Evolutionary conservation across 92 coral and sea anemone genomes (phyloP), one percentile per base, ranked within the genome.

Genomic region (Paramuricea clavata): DNA sequence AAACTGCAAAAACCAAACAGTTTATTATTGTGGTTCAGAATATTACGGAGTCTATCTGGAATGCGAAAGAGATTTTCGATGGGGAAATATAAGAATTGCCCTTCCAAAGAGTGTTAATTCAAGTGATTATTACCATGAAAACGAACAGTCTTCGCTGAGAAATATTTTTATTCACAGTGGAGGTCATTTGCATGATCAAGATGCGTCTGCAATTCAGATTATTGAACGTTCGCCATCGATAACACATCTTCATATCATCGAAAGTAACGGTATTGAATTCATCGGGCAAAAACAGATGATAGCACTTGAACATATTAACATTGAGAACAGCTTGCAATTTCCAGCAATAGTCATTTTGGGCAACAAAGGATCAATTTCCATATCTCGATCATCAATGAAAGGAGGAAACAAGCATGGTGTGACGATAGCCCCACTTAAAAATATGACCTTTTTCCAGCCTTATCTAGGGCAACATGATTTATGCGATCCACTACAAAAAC

Each of bases 61-160:
- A 21, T 76, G 82, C 19, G 57, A 26, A 27, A 8, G 0, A 3
- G 22, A 32, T 5, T 16, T 33, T 22, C 5, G 47, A 12, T 76
- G 82, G 82, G 82, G 82, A 26, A 54, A 54, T 32, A 54, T 76
- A 49, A 34, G 82, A 2, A 76, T 76, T 27, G 15, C 22, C 31
- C 49, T 6, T 33, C 13, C 33, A 41, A 49, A 34, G 4, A 9
- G 17, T 12, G 44, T 30, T 13, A 35, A 52, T 36, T 70, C 76
- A 9, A 21, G 23, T 70, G 47, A 36, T 16, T 10, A 70, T 34
- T 0, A 34, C 25, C 0, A 0, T 11, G 17, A 19, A 43, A n/a
- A 49, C 11, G 82, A 49, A 49, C 34, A 49, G 19, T 76, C 82
- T 0, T 12, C 39, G 7, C 11, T 76, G 28, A 35, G 34, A 76